Conservation (phyloP, 2,888 invertebrate genomes). For the Epsilonema sp. region DNA sequence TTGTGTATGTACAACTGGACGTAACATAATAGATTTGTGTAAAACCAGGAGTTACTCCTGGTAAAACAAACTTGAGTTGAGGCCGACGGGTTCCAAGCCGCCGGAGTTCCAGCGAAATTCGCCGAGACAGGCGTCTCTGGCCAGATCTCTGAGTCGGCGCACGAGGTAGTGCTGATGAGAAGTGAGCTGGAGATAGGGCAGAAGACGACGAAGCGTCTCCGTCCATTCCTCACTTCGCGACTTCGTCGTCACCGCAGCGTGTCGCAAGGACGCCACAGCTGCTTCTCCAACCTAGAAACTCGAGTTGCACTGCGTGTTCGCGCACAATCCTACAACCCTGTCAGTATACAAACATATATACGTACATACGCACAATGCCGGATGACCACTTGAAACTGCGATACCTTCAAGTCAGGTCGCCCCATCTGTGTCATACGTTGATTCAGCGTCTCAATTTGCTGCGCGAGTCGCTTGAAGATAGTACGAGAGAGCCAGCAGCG, state of each 20-base stretch:
- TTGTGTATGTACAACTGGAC: too few species aligned
- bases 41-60: too few species aligned
- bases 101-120: constrained; percentile 72
- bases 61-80: too few species aligned
- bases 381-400: too few species aligned
- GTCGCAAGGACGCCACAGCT: background rate
- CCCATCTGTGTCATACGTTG: constrained; percentile 22
- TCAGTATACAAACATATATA: too few species aligned
- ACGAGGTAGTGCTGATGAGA: constrained; percentile 66
- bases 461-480: constrained; percentile 19
- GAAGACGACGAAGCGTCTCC: constrained; percentile 37
- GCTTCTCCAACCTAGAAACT: constrained; percentile 21
- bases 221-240: background rate
- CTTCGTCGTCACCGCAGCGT: background rate
- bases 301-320: too few species aligned
- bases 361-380: too few species aligned
- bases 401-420: constrained; percentile 28
- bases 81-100: constrained; percentile 34
- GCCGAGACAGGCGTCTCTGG: constrained; percentile 63
- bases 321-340: too few species aligned
- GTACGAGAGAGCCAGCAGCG: constrained; percentile 26
- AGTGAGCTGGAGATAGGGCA: constrained; percentile 59
- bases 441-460: constrained; percentile 26
- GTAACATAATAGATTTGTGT: too few species aligned
- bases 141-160: constrained; percentile 50